Conservation (phyloP, 1,140 invertebrate species). For the Radopholus similis region DNA sequence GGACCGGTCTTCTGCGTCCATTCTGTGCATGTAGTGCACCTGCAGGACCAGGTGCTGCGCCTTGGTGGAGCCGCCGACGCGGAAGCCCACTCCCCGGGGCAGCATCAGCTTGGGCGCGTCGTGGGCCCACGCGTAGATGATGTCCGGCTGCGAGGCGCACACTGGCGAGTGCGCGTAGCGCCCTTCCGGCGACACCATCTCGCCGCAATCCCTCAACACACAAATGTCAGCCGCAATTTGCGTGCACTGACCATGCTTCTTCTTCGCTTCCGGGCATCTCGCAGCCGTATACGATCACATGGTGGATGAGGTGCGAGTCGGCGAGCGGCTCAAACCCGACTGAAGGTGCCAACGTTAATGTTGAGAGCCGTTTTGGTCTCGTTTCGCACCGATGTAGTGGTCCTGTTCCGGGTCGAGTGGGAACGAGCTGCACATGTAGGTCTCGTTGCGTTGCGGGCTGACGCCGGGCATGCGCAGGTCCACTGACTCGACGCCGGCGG, state of each 20-base stretch:
- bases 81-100: slow-evolving; percentile 71
- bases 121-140: slow-evolving; percentile 93
- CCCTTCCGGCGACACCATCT: slow-evolving; percentile 71
- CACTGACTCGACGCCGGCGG: slow-evolving; percentile 11
- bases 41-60: slow-evolving; percentile 72
- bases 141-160: slow-evolving; percentile 65
- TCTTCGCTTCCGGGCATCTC: slow-evolving; percentile 72
- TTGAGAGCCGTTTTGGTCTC: neutral
- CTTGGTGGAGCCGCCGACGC: slow-evolving; percentile 63
- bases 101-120: slow-evolving; percentile 81
- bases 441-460: slow-evolving; percentile 69
- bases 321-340: slow-evolving; percentile 90
- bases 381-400: slow-evolving; percentile 73
- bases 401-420: slow-evolving; percentile 70
- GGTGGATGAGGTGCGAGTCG: slow-evolving; percentile 82
- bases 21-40: slow-evolving; percentile 78
- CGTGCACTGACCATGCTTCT: slow-evolving; percentile 71
- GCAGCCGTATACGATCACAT: slow-evolving; percentile 93
- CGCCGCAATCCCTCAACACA: slow-evolving; percentile 76
- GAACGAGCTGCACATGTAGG: slow-evolving; percentile 78
- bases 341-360: slow-evolving; percentile 62
- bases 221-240: neutral
- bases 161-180: slow-evolving; percentile 48
- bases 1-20: slow-evolving; percentile 37
- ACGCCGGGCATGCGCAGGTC: slow-evolving; percentile 34